phyloP scores from a whole-genome alignment of 2,113 vertebrate genomes.

The Saccopteryx bilineata region DNA sequence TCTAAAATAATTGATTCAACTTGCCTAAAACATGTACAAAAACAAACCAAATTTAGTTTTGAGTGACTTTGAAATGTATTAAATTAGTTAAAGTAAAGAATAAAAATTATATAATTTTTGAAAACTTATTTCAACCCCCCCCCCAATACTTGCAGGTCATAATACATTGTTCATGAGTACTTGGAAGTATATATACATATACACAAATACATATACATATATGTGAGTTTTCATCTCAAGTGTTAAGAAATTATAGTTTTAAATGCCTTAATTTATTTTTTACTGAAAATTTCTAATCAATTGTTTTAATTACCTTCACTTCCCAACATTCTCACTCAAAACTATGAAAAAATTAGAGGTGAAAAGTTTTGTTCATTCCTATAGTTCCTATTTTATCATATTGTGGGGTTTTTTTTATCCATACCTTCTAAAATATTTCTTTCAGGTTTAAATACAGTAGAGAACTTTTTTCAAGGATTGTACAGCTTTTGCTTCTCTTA shows the following conservation, averaged over 20 bases:
- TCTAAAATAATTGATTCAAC: neutral
- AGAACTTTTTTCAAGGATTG: neutral
- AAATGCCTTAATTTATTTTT: neutral
- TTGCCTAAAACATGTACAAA: neutral
- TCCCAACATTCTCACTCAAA: neutral
- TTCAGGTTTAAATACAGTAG: neutral
- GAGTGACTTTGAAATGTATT: neutral
- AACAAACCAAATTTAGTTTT: neutral
- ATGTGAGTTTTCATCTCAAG: neutral
- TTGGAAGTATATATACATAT: neutral
- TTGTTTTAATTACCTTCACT: neutral
- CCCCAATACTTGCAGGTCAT: neutral
- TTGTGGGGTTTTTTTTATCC: rapidly evolving
- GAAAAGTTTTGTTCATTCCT: neutral
- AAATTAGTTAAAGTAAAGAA: neutral
- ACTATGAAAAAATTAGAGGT: neutral
- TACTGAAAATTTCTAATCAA: neutral
- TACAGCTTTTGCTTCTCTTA: neutral
- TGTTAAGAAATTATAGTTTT: neutral
- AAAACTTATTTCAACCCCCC: neutral
- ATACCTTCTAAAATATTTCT: neutral
- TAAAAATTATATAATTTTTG: neutral
- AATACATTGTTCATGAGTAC: neutral
- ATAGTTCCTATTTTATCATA: rapidly evolving
- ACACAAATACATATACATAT: neutral